A percentile compares a stretch with the other conserved stretches of the same genome.
phyloP scores from a whole-genome alignment of 2,113 vertebrate species.

The Ramphastos sulfuratus region DNA sequence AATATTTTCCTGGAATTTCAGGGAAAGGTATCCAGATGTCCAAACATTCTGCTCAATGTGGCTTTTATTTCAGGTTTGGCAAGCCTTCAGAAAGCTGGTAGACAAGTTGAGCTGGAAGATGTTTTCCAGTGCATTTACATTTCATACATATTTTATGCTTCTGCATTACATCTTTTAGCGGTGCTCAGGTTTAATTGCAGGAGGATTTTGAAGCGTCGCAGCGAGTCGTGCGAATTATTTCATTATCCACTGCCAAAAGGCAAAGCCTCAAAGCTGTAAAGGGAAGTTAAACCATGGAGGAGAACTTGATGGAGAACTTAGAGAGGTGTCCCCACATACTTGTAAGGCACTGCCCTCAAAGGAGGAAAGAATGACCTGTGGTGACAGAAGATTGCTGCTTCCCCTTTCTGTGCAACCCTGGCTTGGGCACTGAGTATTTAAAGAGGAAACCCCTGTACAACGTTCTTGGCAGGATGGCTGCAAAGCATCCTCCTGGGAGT shows the following conservation, averaged over 20 bases:
- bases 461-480: background rate
- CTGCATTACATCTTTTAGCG: slow-evolving; percentile 85
- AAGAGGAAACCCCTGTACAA: background rate
- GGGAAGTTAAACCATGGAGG: background rate
- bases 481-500: background rate
- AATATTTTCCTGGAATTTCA: slow-evolving; percentile 81
- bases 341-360: background rate
- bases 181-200: slow-evolving; percentile 84
- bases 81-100: slow-evolving; percentile 81
- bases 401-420: background rate
- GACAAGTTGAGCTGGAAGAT: slow-evolving; percentile 84
- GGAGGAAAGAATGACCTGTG: background rate
- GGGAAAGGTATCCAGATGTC: slow-evolving; percentile 85
- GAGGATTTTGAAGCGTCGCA: slow-evolving; percentile 78
- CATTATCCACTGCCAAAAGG: slow-evolving; percentile 72
- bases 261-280: slow-evolving; percentile 48
- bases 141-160: slow-evolving; percentile 90
- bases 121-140: slow-evolving; percentile 90
- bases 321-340: background rate
- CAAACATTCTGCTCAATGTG: slow-evolving; percentile 83
- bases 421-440: background rate
- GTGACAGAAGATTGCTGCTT: background rate
- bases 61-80: slow-evolving; percentile 84
- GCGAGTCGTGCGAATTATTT: slow-evolving; percentile 84
- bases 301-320: background rate